Evolutionary conservation across 2,888 invertebrate genomes (phyloP), one percentile per base, ranked within the genome.

Genomic region (Pristionchus entomophagus): DNA sequence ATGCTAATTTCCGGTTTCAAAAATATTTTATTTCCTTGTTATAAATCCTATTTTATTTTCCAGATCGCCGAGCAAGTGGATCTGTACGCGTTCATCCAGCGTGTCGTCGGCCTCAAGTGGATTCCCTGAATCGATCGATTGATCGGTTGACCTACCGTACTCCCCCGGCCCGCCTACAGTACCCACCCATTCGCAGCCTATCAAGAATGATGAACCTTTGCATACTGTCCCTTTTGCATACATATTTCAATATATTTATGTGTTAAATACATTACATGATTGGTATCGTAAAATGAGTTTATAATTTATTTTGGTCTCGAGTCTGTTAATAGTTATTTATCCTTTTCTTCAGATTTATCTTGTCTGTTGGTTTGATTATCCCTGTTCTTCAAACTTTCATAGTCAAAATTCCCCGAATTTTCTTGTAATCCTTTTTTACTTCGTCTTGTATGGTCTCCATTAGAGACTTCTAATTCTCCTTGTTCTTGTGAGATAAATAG

Each of bases 21-120:
- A 45, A n/a, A n/a, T n/a, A n/a, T n/a, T n/a, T n/a, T n/a, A n/a
- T n/a, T n/a, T n/a, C n/a, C n/a, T n/a, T n/a, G n/a, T n/a, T n/a
- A n/a, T n/a, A n/a, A n/a, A n/a, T n/a, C n/a, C n/a, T n/a, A n/a
- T n/a, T n/a, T n/a, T n/a, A 45, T 65, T 19, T 65, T 65, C 19
- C 45, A 97, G 96, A 98, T 98, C 93, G 97, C 97, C 90, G 98
- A 98, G 94, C 95, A 96, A 92, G 96, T 97, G 0, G 98, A 99
- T 94, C 96, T 97, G 91, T 95, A 97, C 92, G 95, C 96, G 93
- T 97, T 97, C 94, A 95, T 97, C 91, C 95, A 96, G 83, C 96
- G 96, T 94, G 95, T 96, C 51, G 94, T 97, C 87, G 95, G 95
- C 26, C 95, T 97, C 84, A 94, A 95, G 90, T 96, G 96, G 94